Evolutionary conservation across 1,140 invertebrate species (phyloP).

Genomic region (Hermetia illucens): DNA sequence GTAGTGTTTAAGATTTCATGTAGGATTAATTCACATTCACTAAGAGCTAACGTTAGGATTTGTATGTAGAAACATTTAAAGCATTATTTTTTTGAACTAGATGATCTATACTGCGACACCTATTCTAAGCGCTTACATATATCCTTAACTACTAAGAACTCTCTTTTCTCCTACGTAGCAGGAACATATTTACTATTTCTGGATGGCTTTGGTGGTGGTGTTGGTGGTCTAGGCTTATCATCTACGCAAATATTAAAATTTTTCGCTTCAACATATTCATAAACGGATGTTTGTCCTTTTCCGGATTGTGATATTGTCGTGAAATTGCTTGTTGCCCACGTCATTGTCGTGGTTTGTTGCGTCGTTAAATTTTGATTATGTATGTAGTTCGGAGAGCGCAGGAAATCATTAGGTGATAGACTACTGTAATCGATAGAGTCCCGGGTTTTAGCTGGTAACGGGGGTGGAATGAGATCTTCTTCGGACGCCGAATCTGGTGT

Average conservation of each 20-base stretch:
- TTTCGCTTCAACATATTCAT: conserved; percentile 28
- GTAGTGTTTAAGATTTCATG: too few species aligned
- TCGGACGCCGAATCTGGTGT: conserved; percentile 52
- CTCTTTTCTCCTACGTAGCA: not conserved
- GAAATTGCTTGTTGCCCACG: conserved; percentile 8
- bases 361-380: conserved; percentile 11
- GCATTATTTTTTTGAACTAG: too few species aligned
- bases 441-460: conserved; percentile 49
- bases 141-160: too few species aligned
- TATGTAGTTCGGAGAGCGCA: too few species aligned
- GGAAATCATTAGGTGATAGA: too few species aligned
- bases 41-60: too few species aligned
- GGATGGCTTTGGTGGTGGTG: conserved; percentile 42
- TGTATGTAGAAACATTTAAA: too few species aligned
- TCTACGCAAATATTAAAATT: conserved; percentile 20
- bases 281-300: too few species aligned
- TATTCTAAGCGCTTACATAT: too few species aligned
- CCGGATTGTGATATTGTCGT: conserved; percentile 7
- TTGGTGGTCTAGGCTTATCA: conserved; percentile 34
- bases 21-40: too few species aligned
- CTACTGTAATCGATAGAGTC: conserved; percentile 47
- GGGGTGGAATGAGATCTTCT: conserved; percentile 50
- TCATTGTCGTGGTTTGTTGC: conserved; percentile 13
- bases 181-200: conserved; percentile 26
- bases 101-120: too few species aligned